These are phyloP conservation scores for Pectinophora gossypiella DNA, from an alignment of 1,140 invertebrate species.

Conservation along the genomic window DNA sequence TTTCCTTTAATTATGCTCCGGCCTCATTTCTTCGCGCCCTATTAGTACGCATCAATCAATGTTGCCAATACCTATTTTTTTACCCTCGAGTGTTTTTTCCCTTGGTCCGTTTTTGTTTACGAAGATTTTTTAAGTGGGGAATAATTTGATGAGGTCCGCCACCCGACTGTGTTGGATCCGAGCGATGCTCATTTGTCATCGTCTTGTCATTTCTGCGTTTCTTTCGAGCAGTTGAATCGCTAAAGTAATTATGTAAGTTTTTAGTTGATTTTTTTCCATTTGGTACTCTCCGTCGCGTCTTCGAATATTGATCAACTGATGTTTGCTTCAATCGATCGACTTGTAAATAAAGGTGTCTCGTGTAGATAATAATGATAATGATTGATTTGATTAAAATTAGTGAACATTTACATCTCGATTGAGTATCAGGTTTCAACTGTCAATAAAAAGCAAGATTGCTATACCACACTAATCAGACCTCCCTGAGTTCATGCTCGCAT, in stretches of 20 bases:
- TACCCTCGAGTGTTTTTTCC: conserved; percentile 65
- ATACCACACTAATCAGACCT: neutral
- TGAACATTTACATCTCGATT: neutral
- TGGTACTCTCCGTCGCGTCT: conserved; percentile 12
- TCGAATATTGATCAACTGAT: conserved; percentile 23
- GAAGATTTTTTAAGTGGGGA: conserved; percentile 72
- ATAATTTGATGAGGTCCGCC: conserved; percentile 75
- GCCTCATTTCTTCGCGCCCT: conserved; percentile 72
- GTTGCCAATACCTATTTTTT: conserved; percentile 75
- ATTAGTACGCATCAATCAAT: conserved; percentile 75
- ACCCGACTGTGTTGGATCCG: conserved; percentile 67
- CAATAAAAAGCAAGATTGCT: neutral
- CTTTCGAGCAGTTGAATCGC: conserved; percentile 68
- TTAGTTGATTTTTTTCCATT: conserved; percentile 56
- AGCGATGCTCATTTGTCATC: conserved; percentile 72
- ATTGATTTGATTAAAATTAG: neutral
- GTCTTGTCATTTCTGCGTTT: conserved; percentile 74
- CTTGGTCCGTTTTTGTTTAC: conserved; percentile 70
- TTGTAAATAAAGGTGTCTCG: conserved; percentile 13
- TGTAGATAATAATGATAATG: conserved; percentile 2
- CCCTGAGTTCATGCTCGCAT: neutral
- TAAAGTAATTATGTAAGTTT: conserved; percentile 72
- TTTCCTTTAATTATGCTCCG: conserved; percentile 68
- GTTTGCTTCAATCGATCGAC: conserved; percentile 20
- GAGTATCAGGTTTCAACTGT: neutral